Percentiles rank a stretch among this genome's conserved stretches.
These are phyloP conservation scores for Echeneis naucrates DNA, from an alignment of 2,797 vertebrate species.

Conservation along the genomic window DNA sequence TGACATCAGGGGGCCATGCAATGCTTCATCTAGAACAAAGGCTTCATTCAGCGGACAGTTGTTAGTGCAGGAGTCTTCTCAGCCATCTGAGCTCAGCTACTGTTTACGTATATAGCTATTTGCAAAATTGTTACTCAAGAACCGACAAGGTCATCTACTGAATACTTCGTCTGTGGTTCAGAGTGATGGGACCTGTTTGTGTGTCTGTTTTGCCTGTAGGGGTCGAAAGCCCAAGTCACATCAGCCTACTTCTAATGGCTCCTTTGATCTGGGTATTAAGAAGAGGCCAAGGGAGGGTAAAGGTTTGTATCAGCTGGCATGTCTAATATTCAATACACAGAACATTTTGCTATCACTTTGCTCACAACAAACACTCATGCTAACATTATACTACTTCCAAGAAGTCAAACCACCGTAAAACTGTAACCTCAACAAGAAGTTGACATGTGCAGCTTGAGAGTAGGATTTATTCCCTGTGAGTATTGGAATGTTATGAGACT, in stretches of 20 bases:
- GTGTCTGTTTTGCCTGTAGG: constrained; percentile 61
- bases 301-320: constrained; percentile 75
- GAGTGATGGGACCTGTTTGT: not conserved
- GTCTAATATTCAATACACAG: not conserved
- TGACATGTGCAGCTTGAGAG: too few species aligned
- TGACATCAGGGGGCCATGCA: not conserved
- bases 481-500: too few species aligned
- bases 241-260: constrained; percentile 90
- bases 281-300: constrained; percentile 97
- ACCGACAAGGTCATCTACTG: not conserved
- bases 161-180: not conserved
- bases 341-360: too few species aligned
- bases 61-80: too few species aligned
- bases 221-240: constrained; percentile 94
- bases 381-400: too few species aligned
- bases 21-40: not conserved
- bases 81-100: too few species aligned
- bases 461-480: too few species aligned
- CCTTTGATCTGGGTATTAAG: constrained; percentile 94
- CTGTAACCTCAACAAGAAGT: too few species aligned
- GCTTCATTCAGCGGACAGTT: too few species aligned
- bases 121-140: not conserved
- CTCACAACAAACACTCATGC: too few species aligned
- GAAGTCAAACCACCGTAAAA: too few species aligned
- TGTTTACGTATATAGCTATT: too few species aligned